phyloP scores from a whole-genome alignment of 30 jellyfish, hydroid and myxozoan genomes.

The Aurelia coerulea region DNA sequence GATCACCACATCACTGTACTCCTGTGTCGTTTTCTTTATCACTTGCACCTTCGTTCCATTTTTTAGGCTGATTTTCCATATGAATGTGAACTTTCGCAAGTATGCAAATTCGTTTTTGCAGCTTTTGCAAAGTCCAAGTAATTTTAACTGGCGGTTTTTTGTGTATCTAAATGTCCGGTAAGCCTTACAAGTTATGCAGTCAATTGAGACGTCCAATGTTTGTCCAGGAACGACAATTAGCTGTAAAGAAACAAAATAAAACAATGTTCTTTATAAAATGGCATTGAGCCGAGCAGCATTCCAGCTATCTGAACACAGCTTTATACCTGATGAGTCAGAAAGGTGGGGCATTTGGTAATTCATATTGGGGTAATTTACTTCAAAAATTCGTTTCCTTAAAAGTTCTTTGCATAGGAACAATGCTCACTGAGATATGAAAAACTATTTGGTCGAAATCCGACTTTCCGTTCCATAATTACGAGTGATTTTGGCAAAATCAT shows the following conservation, averaged over 20 bases:
- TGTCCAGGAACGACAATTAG: conserved; percentile 42
- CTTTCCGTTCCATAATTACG: too few species aligned
- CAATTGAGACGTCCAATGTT: conserved; percentile 63
- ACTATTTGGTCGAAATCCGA: too few species aligned
- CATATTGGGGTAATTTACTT: too few species aligned
- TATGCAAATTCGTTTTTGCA: conserved; percentile 45
- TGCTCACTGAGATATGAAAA: too few species aligned
- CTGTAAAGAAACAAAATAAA: conserved; percentile 43
- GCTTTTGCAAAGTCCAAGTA: conserved; percentile 71
- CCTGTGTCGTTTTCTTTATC: conserved; percentile 27
- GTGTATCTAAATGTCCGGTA: conserved; percentile 76
- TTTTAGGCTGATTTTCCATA: conserved; percentile 19
- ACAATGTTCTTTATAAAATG: too few species aligned
- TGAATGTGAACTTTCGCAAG: neutral
- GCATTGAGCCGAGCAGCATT: too few species aligned
- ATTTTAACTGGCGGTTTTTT: conserved; percentile 50
- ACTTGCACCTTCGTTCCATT: conserved; percentile 18
- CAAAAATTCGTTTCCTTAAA: too few species aligned
- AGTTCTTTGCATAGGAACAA: too few species aligned
- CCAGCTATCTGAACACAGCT: too few species aligned
- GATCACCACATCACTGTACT: conserved; percentile 17
- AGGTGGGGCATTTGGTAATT: neutral
- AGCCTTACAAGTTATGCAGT: conserved; percentile 79
- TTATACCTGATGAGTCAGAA: neutral
- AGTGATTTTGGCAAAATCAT: too few species aligned